Conservation (phyloP, 1,140 invertebrate genomes). For the Dendroctonus valens region DNA sequence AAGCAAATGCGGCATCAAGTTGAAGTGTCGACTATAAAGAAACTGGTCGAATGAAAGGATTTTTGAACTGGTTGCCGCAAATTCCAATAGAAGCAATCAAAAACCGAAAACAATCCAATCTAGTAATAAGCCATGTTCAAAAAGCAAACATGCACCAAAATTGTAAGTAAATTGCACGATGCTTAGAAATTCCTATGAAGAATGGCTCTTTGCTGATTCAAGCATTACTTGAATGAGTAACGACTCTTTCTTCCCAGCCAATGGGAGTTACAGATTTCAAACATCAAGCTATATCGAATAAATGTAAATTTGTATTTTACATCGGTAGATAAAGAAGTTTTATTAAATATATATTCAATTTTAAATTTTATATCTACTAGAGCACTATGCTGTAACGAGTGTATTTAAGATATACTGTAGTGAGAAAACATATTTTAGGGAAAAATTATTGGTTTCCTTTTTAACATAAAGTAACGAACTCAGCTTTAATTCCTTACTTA, state of each 20-base stretch:
- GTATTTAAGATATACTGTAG: constrained; percentile 46
- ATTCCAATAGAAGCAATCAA: constrained; percentile 37
- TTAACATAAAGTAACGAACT: constrained; percentile 33
- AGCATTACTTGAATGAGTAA: not conserved
- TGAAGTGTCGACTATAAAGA: no score
- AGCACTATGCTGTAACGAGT: constrained; percentile 41
- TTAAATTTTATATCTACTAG: constrained; percentile 46
- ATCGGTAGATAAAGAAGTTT: constrained; percentile 40
- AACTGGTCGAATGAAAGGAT: no score
- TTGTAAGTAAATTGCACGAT: constrained; percentile 32
- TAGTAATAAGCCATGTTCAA: constrained; percentile 16
- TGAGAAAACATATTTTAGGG: constrained; percentile 41
- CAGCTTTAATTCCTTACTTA: constrained; percentile 40
- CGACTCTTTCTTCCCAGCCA: not conserved
- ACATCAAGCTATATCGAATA: constrained; percentile 46
- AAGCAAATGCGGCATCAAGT: no score
- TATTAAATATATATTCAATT: constrained; percentile 44
- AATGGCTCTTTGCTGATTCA: constrained; percentile 6
- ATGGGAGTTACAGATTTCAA: not conserved
- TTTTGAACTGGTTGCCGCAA: not conserved
- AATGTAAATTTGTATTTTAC: constrained; percentile 46
- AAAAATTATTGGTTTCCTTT: constrained; percentile 40
- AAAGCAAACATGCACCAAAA: constrained; percentile 11
- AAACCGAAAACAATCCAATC: constrained; percentile 40
- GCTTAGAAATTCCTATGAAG: not conserved